These are phyloP conservation scores for Helicoverpa assulta DNA, from an alignment of 2,888 invertebrate species.

Conservation along the genomic window DNA sequence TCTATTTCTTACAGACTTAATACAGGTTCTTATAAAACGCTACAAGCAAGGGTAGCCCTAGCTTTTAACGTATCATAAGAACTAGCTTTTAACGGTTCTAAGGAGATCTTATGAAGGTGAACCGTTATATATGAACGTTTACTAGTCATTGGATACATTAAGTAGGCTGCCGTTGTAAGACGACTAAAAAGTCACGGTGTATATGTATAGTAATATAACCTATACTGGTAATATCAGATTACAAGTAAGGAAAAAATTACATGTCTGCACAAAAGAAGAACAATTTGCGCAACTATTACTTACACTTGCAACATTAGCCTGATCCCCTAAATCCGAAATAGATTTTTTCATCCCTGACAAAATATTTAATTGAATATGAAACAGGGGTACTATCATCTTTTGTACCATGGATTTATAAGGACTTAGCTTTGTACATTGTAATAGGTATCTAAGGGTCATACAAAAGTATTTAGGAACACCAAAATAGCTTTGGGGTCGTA, in stretches of 20 bases:
- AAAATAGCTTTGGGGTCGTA: slow-evolving; percentile 76
- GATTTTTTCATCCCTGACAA: slow-evolving; percentile 90
- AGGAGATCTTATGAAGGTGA: too few species aligned
- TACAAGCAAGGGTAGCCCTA: too few species aligned
- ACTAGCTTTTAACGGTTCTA: too few species aligned
- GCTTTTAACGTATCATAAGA: too few species aligned
- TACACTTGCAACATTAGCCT: slow-evolving; percentile 69
- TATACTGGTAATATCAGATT: too few species aligned
- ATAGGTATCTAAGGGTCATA: slow-evolving; percentile 84
- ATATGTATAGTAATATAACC: too few species aligned
- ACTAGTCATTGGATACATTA: too few species aligned
- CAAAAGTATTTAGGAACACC: slow-evolving; percentile 82
- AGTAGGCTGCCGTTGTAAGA: too few species aligned
- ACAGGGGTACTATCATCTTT: slow-evolving; percentile 89
- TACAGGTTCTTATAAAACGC: too few species aligned
- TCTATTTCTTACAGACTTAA: too few species aligned
- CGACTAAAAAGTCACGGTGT: too few species aligned
- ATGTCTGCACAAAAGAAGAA: slow-evolving; percentile 19
- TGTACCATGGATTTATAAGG: slow-evolving; percentile 85
- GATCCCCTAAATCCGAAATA: slow-evolving; percentile 83
- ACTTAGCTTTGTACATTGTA: slow-evolving; percentile 79
- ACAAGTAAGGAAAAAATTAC: neutral
- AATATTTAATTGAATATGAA: slow-evolving; percentile 94
- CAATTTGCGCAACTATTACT: slow-evolving; percentile 55
- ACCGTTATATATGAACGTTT: too few species aligned